phyloP scores from a whole-genome alignment of 2,113 vertebrate genomes.

The Pholis gunnellus region DNA sequence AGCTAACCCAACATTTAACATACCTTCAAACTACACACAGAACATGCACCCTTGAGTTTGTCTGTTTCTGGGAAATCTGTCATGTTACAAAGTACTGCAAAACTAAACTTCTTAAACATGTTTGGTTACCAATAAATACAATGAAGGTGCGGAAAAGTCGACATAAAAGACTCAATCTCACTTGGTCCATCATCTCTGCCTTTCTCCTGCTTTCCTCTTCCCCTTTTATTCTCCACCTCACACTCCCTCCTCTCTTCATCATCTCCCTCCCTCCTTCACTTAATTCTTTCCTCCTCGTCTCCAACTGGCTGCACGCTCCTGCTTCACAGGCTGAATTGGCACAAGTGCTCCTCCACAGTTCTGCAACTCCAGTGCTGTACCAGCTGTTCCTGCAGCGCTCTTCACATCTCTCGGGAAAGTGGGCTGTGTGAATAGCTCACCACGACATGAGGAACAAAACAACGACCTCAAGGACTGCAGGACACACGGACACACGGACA shows the following conservation, averaged over 20 bases:
- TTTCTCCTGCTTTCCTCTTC: neutral
- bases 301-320: neutral
- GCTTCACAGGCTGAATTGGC: constrained; percentile 7
- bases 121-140: neutral
- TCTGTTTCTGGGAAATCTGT: neutral
- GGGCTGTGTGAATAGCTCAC: constrained; percentile 56
- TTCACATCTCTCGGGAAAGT: constrained; percentile 43
- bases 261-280: neutral
- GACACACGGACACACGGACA: constrained; percentile 1
- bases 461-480: constrained; percentile 13
- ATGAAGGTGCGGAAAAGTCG: neutral
- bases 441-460: constrained; percentile 64
- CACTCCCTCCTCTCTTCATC: neutral
- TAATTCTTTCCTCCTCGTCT: neutral
- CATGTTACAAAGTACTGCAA: too few species aligned
- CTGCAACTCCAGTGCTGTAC: constrained; percentile 20
- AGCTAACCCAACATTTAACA: neutral
- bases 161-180: neutral
- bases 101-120: neutral
- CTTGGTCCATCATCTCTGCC: neutral
- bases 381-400: constrained; percentile 52
- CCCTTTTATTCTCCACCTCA: neutral
- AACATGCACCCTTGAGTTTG: neutral
- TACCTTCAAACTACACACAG: neutral
- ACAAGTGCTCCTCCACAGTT: constrained; percentile 3